Conservation (phyloP, 2,113 vertebrate genomes). For the Ceratotherium simum region DNA sequence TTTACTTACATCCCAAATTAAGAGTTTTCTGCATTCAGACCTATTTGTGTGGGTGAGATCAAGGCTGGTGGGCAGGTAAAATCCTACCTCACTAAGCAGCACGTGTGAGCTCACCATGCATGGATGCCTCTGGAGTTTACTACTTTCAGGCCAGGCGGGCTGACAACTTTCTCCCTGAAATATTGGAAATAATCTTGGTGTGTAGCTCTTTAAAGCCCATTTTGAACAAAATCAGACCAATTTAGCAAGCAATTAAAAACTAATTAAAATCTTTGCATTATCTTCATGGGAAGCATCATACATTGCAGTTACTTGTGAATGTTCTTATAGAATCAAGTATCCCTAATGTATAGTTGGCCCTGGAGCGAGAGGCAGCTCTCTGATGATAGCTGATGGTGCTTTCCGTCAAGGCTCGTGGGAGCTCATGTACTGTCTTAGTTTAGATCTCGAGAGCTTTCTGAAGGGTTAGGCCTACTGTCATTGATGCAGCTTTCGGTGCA, state of each 20-base stretch:
- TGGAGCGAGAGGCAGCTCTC: not conserved
- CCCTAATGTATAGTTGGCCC: conserved; percentile 47
- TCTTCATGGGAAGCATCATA: conserved; percentile 55
- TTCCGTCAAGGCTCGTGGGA: not conserved
- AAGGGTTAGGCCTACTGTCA: not conserved
- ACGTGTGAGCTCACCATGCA: not conserved
- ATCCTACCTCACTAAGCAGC: not conserved
- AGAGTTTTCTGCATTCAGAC: not conserved
- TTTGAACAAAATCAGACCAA: conserved; percentile 26
- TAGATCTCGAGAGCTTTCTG: conserved; percentile 10
- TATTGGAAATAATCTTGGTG: not conserved
- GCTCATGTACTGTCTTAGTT: not conserved
- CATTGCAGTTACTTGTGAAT: conserved; percentile 21
- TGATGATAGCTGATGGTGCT: not conserved
- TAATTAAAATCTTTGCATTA: conserved; percentile 50
- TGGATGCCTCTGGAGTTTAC: not conserved
- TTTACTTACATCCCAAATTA: not conserved
- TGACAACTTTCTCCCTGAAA: not conserved
- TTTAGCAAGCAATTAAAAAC: conserved; percentile 58
- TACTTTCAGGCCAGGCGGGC: not conserved
- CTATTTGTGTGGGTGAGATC: not conserved
- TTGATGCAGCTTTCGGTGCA: not conserved
- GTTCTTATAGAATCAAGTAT: conserved; percentile 51
- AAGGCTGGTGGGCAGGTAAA: not conserved
- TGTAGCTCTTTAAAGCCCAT: not conserved